phyloP scores from a whole-genome alignment of 2,888 invertebrate genomes.

The Andrena trimmerana region DNA sequence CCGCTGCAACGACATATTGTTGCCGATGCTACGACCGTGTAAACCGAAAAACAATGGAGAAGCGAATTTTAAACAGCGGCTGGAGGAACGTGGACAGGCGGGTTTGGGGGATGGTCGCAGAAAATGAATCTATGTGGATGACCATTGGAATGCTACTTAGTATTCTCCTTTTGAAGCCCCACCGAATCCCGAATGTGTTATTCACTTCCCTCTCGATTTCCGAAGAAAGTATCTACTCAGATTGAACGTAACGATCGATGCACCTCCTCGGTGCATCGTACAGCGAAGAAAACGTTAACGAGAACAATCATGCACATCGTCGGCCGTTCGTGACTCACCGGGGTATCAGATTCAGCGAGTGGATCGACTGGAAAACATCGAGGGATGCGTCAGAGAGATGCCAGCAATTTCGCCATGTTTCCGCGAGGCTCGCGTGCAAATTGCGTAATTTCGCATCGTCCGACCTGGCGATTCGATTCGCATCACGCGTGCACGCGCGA shows the following conservation, averaged over 20 bases:
- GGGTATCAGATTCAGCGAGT: conserved; percentile 3
- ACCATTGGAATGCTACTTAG: too few species aligned
- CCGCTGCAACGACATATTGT: conserved; percentile 1
- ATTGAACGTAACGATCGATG: neutral
- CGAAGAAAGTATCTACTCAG: too few species aligned
- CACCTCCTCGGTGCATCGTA: neutral
- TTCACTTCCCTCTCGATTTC: too few species aligned
- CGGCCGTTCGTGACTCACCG: conserved; percentile 36
- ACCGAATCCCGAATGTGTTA: too few species aligned
- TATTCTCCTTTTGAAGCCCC: too few species aligned
- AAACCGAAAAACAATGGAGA: conserved; percentile 49
- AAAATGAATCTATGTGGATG: neutral
- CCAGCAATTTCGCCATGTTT: conserved; percentile 47
- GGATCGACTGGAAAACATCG: conserved; percentile 47
- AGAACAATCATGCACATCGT: conserved; percentile 25
- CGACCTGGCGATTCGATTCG: conserved; percentile 26
- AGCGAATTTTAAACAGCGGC: conserved; percentile 38
- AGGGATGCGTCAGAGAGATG: conserved; percentile 29
- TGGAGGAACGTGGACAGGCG: neutral
- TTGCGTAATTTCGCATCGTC: conserved; percentile 60
- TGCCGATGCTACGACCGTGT: conserved; percentile 1
- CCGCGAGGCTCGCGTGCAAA: conserved; percentile 59
- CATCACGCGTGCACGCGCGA: conserved; percentile 32
- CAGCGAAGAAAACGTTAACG: conserved; percentile 27
- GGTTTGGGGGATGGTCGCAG: too few species aligned